These are phyloP conservation scores for Philonicus albiceps DNA, from an alignment of 2,888 invertebrate genomes.

Conservation along the genomic window DNA sequence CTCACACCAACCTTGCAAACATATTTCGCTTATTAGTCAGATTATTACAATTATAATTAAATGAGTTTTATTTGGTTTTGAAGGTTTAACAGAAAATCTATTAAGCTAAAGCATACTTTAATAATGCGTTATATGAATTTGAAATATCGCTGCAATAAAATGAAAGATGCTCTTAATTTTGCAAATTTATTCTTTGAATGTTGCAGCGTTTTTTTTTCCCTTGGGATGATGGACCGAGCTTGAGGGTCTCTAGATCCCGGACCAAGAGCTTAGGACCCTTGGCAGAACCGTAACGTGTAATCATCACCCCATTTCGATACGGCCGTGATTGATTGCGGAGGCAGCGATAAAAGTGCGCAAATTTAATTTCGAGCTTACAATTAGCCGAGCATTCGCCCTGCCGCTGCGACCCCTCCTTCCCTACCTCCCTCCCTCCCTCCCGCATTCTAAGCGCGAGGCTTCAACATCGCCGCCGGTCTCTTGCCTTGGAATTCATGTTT, in stretches of 20 bases:
- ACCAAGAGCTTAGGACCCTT: not conserved
- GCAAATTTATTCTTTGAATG: not conserved
- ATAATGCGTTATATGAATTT: not conserved
- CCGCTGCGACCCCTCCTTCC: no score
- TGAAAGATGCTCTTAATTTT: not conserved
- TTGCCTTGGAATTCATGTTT: constrained; percentile 40
- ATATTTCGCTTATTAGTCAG: not conserved
- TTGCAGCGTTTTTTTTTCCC: not conserved
- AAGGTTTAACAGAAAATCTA: not conserved
- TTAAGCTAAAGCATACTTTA: not conserved
- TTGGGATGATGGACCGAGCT: not conserved
- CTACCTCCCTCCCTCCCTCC: not conserved
- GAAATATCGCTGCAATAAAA: not conserved
- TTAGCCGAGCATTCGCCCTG: not conserved
- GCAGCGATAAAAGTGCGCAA: constrained; percentile 25
- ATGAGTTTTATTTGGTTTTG: not conserved
- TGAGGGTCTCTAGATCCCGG: not conserved
- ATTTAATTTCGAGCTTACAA: constrained; percentile 35
- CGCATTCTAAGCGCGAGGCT: not conserved
- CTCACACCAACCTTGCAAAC: not conserved
- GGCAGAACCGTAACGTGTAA: not conserved
- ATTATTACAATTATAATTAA: not conserved
- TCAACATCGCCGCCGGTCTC: not conserved
- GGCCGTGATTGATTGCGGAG: constrained; percentile 23
- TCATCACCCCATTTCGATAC: constrained; percentile 36